phyloP scores from a whole-genome alignment of 1,140 invertebrate species.

The Eriocheir sinensis region DNA sequence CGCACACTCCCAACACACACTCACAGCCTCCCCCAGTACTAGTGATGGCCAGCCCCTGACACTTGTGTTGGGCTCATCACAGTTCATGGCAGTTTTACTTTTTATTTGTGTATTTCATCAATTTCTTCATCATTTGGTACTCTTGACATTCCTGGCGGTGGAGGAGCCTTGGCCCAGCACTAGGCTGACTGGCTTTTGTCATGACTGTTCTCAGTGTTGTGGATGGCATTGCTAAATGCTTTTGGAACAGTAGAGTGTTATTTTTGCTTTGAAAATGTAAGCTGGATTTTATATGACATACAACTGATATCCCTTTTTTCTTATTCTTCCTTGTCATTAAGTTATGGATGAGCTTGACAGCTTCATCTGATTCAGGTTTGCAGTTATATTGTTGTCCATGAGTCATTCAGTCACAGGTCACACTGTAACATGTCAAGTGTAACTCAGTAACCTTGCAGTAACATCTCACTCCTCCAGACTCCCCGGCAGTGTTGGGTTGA shows the following conservation, averaged over 20 bases:
- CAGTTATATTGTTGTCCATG: neutral
- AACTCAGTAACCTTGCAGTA: too few relatives aligned
- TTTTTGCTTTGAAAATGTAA: conserved; percentile 26
- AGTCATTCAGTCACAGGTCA: neutral
- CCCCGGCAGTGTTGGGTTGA: neutral
- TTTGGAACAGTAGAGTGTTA: conserved; percentile 1
- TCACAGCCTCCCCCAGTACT: too few relatives aligned
- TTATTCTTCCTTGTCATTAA: neutral
- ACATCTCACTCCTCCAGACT: neutral
- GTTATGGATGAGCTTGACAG: conserved; percentile 12
- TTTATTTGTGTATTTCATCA: neutral
- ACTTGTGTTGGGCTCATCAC: neutral
- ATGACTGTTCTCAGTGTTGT: conserved; percentile 1
- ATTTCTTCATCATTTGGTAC: neutral
- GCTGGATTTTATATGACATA: neutral
- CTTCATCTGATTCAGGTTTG: neutral
- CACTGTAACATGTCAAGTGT: neutral
- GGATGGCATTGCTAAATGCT: conserved; percentile 23
- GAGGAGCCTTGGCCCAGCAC: neutral
- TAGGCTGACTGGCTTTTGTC: conserved; percentile 10
- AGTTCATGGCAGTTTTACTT: neutral
- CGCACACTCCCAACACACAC: neutral
- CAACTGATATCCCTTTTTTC: neutral
- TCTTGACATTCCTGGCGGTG: neutral
- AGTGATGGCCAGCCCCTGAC: too few relatives aligned